Conservation (phyloP, 92 coral and sea anemone genomes). For the Nematostella vectensis region DNA sequence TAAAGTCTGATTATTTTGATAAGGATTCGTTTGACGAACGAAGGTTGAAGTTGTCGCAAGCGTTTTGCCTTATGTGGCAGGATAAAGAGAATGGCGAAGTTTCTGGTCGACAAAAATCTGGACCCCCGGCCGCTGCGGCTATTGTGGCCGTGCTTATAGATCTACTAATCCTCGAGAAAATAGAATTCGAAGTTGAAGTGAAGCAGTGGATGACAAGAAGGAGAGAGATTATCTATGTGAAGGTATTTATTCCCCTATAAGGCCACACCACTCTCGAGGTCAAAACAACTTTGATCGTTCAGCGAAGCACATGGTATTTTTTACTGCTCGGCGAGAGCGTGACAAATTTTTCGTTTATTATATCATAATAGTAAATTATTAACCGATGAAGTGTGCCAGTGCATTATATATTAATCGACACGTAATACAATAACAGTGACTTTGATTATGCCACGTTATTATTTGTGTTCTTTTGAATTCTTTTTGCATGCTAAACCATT, state of each 20-base stretch:
- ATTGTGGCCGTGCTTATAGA: constrained; percentile 29
- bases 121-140: constrained; percentile 11
- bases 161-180: constrained; percentile 20
- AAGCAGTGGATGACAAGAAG: constrained; percentile 26
- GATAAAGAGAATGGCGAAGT: constrained; percentile 36
- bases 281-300: neutral
- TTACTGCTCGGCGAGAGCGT: too few relatives aligned
- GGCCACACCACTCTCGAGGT: neutral
- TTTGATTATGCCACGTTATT: too few relatives aligned
- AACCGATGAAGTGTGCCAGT: too few relatives aligned
- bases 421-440: too few relatives aligned
- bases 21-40: constrained; percentile 27
- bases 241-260: constrained; percentile 6
- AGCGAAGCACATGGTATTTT: neutral
- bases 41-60: constrained; percentile 23
- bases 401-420: too few relatives aligned
- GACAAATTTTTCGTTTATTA: too few relatives aligned
- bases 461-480: too few relatives aligned
- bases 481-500: too few relatives aligned
- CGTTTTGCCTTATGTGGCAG: constrained; percentile 41
- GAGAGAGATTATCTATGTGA: constrained; percentile 17
- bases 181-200: constrained; percentile 20
- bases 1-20: constrained; percentile 15
- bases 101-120: constrained; percentile 37
- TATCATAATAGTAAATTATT: too few relatives aligned